A percentile compares a stretch with the other conserved stretches of the same genome.
Conservation (phyloP, 2,797 vertebrate genomes). For the Menidia menidia region DNA sequence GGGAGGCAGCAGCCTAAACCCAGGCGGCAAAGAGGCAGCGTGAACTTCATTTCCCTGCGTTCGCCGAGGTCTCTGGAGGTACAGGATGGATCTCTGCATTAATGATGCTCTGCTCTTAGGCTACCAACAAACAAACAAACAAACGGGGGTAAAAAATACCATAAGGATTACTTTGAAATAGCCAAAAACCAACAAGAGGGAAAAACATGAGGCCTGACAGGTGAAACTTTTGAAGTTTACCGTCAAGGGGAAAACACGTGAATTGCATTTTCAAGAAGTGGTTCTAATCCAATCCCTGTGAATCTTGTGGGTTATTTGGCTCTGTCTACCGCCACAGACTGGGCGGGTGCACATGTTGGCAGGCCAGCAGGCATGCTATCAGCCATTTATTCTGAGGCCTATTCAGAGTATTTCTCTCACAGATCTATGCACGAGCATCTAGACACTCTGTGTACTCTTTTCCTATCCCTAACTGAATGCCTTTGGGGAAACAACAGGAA, state of each 20-base stretch:
- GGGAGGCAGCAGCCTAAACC: slow-evolving; percentile 6
- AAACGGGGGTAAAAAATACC: slow-evolving; percentile 10
- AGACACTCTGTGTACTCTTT: not conserved
- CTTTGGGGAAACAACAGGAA: not conserved
- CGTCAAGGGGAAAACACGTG: not conserved
- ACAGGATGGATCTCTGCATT: slow-evolving; percentile 34
- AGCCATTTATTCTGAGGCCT: not conserved
- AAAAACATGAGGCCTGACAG: slow-evolving; percentile 7
- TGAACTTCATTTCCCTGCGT: slow-evolving; percentile 36
- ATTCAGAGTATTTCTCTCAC: not conserved
- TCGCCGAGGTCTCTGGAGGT: slow-evolving; percentile 28
- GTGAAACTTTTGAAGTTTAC: not conserved
- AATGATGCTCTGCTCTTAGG: slow-evolving; percentile 42
- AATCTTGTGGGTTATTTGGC: not conserved
- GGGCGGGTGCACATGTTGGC: not conserved
- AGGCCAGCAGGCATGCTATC: not conserved
- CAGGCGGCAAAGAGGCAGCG: slow-evolving; percentile 28
- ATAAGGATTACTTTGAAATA: slow-evolving; percentile 33
- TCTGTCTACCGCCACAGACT: too few species aligned
- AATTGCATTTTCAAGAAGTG: not conserved
- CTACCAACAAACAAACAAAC: slow-evolving; percentile 22
- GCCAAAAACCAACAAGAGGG: slow-evolving; percentile 6
- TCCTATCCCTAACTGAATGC: not conserved
- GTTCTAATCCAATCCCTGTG: not conserved
- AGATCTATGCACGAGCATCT: not conserved